These are phyloP conservation scores for Caenorhabditis sp. DNA, from an alignment of 2,888 invertebrate genomes.

Conservation along the genomic window DNA sequence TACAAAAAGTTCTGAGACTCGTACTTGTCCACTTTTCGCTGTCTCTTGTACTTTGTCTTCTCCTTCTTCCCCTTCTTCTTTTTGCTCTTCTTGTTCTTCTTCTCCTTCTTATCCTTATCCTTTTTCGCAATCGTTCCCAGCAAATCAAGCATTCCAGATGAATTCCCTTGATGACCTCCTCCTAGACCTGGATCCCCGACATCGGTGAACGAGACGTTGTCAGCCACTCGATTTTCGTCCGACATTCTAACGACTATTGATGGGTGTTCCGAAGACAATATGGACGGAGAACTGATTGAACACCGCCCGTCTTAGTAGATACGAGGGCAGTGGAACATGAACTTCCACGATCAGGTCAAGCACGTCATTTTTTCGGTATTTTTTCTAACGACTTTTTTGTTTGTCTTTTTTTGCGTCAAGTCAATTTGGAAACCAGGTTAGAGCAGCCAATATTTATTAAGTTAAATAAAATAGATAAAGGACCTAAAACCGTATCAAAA, in stretches of 20 bases:
- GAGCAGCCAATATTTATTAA: slow-evolving; percentile 12
- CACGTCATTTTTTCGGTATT: slow-evolving; percentile 3
- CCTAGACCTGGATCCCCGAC: slow-evolving; percentile 30
- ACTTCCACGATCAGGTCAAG: slow-evolving; percentile 4
- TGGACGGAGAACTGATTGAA: background rate
- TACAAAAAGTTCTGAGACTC: slow-evolving; percentile 70
- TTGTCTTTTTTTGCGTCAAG: background rate
- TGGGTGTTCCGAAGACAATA: slow-evolving; percentile 1
- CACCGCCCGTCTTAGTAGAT: background rate
- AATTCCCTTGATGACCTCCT: slow-evolving; percentile 26
- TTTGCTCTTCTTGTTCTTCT: slow-evolving; percentile 25
- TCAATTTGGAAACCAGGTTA: background rate
- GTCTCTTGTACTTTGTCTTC: slow-evolving; percentile 64
- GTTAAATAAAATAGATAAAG: slow-evolving; percentile 19
- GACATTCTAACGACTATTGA: slow-evolving; percentile 3
- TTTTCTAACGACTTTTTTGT: background rate
- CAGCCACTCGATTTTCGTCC: slow-evolving; percentile 38
- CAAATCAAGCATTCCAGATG: slow-evolving; percentile 67
- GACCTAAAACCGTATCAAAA: background rate
- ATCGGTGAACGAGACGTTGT: slow-evolving; percentile 65
- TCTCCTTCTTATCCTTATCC: slow-evolving; percentile 16
- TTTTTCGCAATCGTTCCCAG: slow-evolving; percentile 58
- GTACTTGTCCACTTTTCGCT: slow-evolving; percentile 55
- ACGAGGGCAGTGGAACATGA: background rate
- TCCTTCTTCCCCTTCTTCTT: slow-evolving; percentile 54